These are phyloP conservation scores for Ceryle rudis DNA, from an alignment of 2,797 vertebrate species.

Conservation along the genomic window DNA sequence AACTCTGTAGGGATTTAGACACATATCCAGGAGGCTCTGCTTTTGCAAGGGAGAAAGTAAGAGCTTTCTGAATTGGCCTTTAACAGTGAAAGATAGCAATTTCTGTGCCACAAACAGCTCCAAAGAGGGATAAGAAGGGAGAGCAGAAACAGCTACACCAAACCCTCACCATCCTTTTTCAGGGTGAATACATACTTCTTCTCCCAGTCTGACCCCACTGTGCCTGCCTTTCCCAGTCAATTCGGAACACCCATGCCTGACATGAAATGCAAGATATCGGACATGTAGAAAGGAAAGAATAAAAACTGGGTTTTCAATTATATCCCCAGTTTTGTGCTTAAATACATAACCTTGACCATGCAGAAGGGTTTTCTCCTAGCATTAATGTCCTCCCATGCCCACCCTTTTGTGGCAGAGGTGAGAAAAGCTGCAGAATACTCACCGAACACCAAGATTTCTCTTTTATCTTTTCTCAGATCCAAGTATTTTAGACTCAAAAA, in stretches of 20 bases:
- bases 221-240: background rate
- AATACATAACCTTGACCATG: background rate
- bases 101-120: background rate
- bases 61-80: background rate
- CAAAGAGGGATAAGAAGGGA: background rate
- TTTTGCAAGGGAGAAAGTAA: background rate
- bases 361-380: background rate
- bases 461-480: background rate
- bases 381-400: background rate
- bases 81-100: background rate
- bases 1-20: background rate
- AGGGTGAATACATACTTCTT: background rate
- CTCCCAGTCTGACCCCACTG: background rate
- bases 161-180: background rate
- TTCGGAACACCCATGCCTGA: background rate
- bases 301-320: background rate
- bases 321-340: background rate
- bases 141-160: background rate
- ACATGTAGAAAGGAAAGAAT: background rate
- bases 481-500: background rate
- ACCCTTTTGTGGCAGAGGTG: background rate
- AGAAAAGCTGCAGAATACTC: background rate
- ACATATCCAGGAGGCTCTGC: background rate
- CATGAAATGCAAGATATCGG: background rate
- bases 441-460: background rate